Percentiles rank a stretch among this genome's conserved stretches.
Conservation (phyloP, 1,140 invertebrate species). For the Ptiloglossa arizonensis region DNA sequence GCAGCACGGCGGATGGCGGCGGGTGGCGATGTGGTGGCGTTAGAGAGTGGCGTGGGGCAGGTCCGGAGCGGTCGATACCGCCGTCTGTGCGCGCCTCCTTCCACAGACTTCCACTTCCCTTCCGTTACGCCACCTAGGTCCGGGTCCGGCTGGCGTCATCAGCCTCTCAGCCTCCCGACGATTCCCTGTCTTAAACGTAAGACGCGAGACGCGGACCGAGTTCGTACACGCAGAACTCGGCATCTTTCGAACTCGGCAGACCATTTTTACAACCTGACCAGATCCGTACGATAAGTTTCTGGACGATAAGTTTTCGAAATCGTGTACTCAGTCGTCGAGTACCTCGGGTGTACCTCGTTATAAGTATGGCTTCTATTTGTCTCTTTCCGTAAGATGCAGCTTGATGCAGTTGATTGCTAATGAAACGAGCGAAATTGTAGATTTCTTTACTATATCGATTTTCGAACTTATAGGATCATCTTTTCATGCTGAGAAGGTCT, state of each 20-base stretch:
- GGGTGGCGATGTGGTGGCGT: conserved; percentile 67
- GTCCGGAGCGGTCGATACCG: conserved; percentile 79
- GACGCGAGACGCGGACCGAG: conserved; percentile 48
- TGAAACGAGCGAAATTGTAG: too few species aligned
- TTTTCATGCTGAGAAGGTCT: too few species aligned
- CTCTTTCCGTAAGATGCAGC: too few species aligned
- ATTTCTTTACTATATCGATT: too few species aligned
- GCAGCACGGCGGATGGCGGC: conserved; percentile 53
- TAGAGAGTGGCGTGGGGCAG: conserved; percentile 76
- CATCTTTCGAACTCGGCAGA: neutral
- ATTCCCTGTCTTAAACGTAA: conserved; percentile 57
- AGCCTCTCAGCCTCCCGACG: conserved; percentile 59
- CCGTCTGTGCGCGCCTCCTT: conserved; percentile 75
- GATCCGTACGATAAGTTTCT: too few species aligned
- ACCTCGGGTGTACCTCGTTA: too few species aligned
- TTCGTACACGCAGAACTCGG: neutral
- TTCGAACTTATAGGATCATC: too few species aligned
- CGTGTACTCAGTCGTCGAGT: too few species aligned
- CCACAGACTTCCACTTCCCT: conserved; percentile 72
- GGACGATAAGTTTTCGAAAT: too few species aligned
- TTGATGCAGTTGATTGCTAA: too few species aligned
- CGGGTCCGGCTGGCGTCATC: conserved; percentile 72
- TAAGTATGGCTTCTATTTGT: too few species aligned
- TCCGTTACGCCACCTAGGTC: conserved; percentile 76
- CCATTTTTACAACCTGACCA: too few species aligned